Base-by-base conservation (phyloP, 2,888 invertebrate genomes). In the Strigamia crassipes region DNA sequence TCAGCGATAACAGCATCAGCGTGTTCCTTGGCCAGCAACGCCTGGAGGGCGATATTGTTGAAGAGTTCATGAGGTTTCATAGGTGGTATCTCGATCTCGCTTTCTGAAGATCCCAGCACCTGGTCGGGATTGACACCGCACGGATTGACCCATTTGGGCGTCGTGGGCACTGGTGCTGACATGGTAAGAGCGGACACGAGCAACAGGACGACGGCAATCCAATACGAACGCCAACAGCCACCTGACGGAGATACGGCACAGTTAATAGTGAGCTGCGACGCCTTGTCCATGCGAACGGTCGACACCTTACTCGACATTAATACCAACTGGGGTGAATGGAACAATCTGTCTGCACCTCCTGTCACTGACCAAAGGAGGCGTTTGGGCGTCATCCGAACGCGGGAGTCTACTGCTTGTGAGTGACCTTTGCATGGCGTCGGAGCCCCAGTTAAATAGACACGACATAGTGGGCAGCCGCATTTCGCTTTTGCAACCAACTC, bases 111-210 rank as follows among this genome's bases (percentile, higher is more conserved):
- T 12, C n/a, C 56, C 23, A 80, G 23, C 21, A 80, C 80, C 21
- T 82, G 66, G 79, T 82, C 81, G 21, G 81, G 66, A n/a, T 81
- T 77, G 18, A 78, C 81, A 21, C 84, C 83, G 78, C 84, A 84
- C 27, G 84, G 84, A 42, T 84, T 84, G 79, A 83, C 82, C 84
- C 84, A 83, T 12, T 81, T 82, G 81, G 83, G 83, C 15, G 21
- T 27, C n/a, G 46, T 8, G 27, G 51, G 18, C 23, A 56, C 56
- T 27, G 79, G 79, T 3, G 79, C 79, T 42, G 79, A 38, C 79
- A 79, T 79, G 23, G 79, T 79, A 18, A 56, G 18, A 41, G 77
- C 38, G 77, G 77, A 34, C 77, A 38, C n/a, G 77, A 18, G 21
- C 12, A 38, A 27, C 12, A 77, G 27, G 77, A 77, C n/a, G 77